Evolutionary conservation across 2,113 vertebrate species (phyloP).

Genomic region (Pterocles gutturalis): DNA sequence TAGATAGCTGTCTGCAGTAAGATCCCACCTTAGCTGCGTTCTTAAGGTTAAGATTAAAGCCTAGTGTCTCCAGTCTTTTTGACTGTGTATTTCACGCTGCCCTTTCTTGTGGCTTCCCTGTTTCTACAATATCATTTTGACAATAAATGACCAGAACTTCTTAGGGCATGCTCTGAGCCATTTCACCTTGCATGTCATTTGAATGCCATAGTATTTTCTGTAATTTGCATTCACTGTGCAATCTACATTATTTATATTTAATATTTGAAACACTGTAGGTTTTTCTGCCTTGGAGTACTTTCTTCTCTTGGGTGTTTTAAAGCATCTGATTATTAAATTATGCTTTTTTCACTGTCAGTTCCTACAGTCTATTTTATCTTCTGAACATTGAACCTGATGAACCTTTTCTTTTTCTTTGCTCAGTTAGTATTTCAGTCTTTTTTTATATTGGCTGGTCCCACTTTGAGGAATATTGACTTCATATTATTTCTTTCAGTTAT

Average conservation of each 20-base stretch:
- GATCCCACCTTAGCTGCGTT: neutral
- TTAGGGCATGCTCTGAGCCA: neutral
- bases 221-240: neutral
- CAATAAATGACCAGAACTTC: neutral
- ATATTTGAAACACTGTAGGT: neutral
- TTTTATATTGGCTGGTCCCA: neutral
- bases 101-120: neutral
- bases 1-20: neutral
- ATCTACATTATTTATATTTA: neutral
- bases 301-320: neutral
- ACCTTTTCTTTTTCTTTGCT: neutral
- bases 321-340: neutral
- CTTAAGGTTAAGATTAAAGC: neutral
- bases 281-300: neutral
- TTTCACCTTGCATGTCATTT: neutral
- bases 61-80: neutral
- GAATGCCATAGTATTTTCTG: neutral
- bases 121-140: neutral
- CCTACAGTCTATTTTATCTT: neutral
- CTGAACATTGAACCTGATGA: neutral
- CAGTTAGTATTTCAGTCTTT: neutral
- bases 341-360: neutral
- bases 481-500: neutral
- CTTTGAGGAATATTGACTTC: neutral
- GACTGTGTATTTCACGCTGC: neutral